These are phyloP conservation scores for Busseola fusca DNA, from an alignment of 2,888 invertebrate species.

Conservation along the genomic window DNA sequence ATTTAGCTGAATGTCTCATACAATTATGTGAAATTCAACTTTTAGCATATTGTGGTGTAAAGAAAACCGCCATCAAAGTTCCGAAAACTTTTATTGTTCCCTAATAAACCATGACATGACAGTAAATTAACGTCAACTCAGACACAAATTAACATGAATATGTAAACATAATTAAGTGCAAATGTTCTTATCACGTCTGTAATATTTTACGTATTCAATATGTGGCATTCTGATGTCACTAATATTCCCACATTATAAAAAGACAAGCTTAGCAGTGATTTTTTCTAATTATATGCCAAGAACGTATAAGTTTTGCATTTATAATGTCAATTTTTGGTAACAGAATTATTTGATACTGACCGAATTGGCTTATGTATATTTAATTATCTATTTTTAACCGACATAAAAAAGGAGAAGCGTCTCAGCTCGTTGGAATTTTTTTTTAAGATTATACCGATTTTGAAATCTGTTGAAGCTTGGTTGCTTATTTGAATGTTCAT, in stretches of 20 bases:
- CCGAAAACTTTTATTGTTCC: neutral
- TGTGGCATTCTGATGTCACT: slow-evolving; percentile 54
- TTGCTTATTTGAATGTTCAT: too few relatives aligned
- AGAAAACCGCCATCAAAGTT: neutral
- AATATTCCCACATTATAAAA: slow-evolving; percentile 53
- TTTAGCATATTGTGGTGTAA: neutral
- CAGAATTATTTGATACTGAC: slow-evolving; percentile 1
- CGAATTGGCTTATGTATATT: neutral
- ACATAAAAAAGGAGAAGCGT: too few relatives aligned
- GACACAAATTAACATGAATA: slow-evolving; percentile 19
- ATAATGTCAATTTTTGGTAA: neutral
- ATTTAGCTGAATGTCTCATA: too few relatives aligned
- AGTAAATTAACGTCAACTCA: slow-evolving; percentile 12
- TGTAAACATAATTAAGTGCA: neutral
- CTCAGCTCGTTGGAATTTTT: too few relatives aligned
- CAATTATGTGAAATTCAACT: too few relatives aligned
- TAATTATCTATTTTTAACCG: too few relatives aligned
- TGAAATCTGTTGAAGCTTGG: too few relatives aligned
- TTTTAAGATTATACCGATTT: too few relatives aligned
- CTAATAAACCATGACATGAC: slow-evolving; percentile 20
- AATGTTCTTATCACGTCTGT: slow-evolving; percentile 42
- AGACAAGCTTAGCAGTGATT: neutral
- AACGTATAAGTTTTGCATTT: slow-evolving; percentile 40
- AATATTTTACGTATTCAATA: slow-evolving; percentile 55
- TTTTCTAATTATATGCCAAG: slow-evolving; percentile 27